Evolutionary conservation across 2,797 vertebrate genomes (phyloP), one percentile per base, ranked within the genome.

Genomic region (Pipistrellus kuhlii): DNA sequence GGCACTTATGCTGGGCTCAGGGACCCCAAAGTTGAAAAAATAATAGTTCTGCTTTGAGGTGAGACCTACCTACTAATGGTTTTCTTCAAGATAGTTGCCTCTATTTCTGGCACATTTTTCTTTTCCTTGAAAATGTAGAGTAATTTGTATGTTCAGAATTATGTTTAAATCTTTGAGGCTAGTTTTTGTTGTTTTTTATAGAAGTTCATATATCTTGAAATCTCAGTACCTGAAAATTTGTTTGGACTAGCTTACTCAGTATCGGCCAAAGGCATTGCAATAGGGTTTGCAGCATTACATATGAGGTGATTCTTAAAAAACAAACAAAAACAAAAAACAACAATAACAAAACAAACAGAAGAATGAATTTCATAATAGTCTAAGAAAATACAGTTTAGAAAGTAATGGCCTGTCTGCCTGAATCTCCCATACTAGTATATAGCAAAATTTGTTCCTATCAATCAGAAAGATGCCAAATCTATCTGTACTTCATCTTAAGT

Each of bases 381-480:
- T 75, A 18, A 51, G 17, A 21, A 87, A 91, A 30, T 21, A 27
- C 6, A 62, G 25, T 35, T 77, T 68, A 62, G 27, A n/a, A 92
- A 84, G 35, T 73, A 12, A 71, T 3, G 72, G 12, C 8, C 35
- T 85, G 25, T 80, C 44, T 82, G 3, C 7, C 66, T 75, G 77
- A 88, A 83, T 30, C 17, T 27, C 55, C 18, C n/a, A 53, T 27
- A 23, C 21, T 55, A 55, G 53, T 55, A 32, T 10, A 72, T 32
- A 77, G 72, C 20, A 69, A 72, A n/a, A 95, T 94, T 68, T 95
- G 35, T 90, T 93, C 27, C 20, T 88, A 10, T 88, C 48, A 82
- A 0, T 76, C 32, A 71, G 10, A 5, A 95, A 82, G 10, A 69
- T 38, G 3, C 10, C 48, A 20, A 66, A 83, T 90, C 46, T 71